Conservation (phyloP, 2,888 invertebrate genomes). For the Ochropleura plecta region DNA sequence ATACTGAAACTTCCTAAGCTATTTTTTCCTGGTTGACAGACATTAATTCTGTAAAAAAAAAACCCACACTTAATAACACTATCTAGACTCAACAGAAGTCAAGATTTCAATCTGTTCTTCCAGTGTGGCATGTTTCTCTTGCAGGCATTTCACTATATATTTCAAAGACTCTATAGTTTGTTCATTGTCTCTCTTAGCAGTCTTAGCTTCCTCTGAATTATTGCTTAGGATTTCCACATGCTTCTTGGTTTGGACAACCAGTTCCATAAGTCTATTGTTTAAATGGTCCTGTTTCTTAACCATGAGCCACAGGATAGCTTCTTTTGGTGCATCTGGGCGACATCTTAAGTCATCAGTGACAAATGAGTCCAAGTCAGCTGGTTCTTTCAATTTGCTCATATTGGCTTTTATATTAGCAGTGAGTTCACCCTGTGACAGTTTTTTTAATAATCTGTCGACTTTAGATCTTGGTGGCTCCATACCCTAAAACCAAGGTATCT, state of each 20-base stretch:
- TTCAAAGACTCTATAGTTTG: constrained; percentile 81
- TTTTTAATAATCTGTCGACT: constrained; percentile 77
- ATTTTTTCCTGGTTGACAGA: no score
- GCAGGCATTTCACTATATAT: constrained; percentile 85
- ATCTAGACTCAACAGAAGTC: constrained; percentile 84
- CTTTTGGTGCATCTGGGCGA: constrained; percentile 77
- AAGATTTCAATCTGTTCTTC: constrained; percentile 88
- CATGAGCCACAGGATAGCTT: constrained; percentile 82
- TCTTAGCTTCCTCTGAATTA: constrained; percentile 74
- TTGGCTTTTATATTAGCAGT: constrained; percentile 78
- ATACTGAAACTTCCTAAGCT: not conserved
- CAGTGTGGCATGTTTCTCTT: constrained; percentile 86
- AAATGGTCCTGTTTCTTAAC: constrained; percentile 85
- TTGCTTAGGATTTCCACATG: constrained; percentile 80
- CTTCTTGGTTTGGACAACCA: constrained; percentile 79
- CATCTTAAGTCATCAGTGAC: constrained; percentile 80
- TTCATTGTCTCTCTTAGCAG: constrained; percentile 78
- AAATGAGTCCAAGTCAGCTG: constrained; percentile 77
- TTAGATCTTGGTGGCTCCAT: constrained; percentile 63
- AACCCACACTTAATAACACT: constrained; percentile 27
- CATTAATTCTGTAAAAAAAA: not conserved
- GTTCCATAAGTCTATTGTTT: constrained; percentile 79
- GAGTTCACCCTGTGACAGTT: constrained; percentile 79
- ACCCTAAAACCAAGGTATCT: constrained; percentile 30
- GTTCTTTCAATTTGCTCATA: constrained; percentile 77